phyloP scores from a whole-genome alignment of 2,888 invertebrate genomes.

The Calephelis perditalis region DNA sequence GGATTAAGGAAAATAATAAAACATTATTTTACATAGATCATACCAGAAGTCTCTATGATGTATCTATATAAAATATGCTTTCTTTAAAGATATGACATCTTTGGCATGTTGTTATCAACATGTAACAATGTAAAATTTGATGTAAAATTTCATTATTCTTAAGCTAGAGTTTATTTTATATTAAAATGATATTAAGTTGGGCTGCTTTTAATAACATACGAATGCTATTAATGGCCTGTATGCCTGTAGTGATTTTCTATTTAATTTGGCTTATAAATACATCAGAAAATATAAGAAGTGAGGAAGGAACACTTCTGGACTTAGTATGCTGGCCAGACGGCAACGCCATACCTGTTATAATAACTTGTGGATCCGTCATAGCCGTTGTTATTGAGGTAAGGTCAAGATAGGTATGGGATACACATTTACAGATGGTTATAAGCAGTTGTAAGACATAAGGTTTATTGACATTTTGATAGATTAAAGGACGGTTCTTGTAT shows the following conservation, averaged over 20 bases:
- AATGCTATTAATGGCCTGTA: constrained; percentile 66
- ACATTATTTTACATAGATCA: too few relatives aligned
- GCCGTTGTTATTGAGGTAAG: constrained; percentile 65
- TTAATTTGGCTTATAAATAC: constrained; percentile 67
- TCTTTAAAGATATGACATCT: too few relatives aligned
- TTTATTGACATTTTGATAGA: too few relatives aligned
- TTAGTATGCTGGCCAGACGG: constrained; percentile 72
- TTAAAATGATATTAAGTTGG: constrained; percentile 59
- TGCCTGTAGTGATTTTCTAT: constrained; percentile 68
- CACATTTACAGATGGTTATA: neutral
- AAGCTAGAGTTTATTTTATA: neutral
- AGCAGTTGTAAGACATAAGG: too few relatives aligned
- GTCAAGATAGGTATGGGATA: neutral
- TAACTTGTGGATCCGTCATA: constrained; percentile 57
- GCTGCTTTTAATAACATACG: constrained; percentile 67
- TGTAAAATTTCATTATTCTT: too few relatives aligned
- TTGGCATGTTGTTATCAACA: too few relatives aligned
- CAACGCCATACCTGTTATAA: constrained; percentile 67
- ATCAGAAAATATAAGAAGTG: constrained; percentile 64
- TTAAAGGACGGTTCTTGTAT: too few relatives aligned
- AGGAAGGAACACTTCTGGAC: constrained; percentile 64
- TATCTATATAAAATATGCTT: too few relatives aligned
- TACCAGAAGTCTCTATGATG: too few relatives aligned
- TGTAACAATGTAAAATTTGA: too few relatives aligned
- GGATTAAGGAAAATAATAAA: too few relatives aligned